Evolutionary conservation across 1,140 invertebrate species (phyloP).

Genomic region (Alviniconcha marisindica): DNA sequence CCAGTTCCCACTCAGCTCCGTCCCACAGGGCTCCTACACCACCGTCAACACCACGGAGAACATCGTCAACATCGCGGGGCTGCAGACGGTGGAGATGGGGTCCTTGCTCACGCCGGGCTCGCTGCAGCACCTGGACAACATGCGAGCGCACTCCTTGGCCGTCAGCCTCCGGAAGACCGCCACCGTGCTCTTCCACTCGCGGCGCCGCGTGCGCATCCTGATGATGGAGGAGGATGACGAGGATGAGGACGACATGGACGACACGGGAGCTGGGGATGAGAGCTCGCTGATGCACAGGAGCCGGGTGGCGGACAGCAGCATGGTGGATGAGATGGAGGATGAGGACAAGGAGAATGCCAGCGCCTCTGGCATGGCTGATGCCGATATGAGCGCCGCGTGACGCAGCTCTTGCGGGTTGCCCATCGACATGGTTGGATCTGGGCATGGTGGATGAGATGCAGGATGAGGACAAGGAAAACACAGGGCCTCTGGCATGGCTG

Average conservation of each 20-base stretch:
- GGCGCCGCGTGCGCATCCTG: conserved; percentile 22
- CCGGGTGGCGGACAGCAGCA: neutral
- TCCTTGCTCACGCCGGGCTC: conserved; percentile 60
- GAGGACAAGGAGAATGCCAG: conserved; percentile 37
- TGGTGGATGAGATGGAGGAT: neutral
- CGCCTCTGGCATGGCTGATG: neutral
- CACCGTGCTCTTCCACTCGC: conserved; percentile 79
- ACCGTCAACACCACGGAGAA: conserved; percentile 43
- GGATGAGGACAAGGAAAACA: conserved; percentile 39
- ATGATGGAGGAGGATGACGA: conserved; percentile 36
- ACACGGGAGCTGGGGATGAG: neutral
- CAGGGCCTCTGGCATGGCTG: neutral
- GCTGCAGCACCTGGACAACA: conserved; percentile 82
- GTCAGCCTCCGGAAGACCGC: conserved; percentile 93
- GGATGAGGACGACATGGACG: conserved; percentile 28
- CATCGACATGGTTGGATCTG: no score
- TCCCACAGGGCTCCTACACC: conserved; percentile 50
- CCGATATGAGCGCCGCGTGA: neutral
- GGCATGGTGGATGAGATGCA: neutral
- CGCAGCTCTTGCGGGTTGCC: no score
- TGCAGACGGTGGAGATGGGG: conserved; percentile 56
- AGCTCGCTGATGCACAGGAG: neutral
- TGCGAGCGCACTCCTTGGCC: conserved; percentile 84
- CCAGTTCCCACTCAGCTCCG: conserved; percentile 64
- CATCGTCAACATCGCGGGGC: conserved; percentile 19